These are phyloP conservation scores for Podocnemis expansa DNA, from an alignment of 2,113 vertebrate genomes.

Conservation along the genomic window DNA sequence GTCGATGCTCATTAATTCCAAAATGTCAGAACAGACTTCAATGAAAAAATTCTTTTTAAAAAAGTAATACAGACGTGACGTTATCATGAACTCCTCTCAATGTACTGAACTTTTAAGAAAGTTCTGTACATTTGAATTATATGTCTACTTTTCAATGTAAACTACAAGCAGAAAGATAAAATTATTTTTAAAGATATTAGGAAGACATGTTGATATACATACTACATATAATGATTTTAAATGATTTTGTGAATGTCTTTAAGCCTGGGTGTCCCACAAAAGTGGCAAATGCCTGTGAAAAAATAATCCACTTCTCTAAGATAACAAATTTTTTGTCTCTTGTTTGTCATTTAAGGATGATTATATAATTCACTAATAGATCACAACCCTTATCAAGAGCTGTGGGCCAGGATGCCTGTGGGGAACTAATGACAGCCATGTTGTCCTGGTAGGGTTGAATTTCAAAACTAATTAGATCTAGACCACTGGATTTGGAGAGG, in stretches of 20 bases:
- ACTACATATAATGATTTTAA: neutral
- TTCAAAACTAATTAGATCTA: conserved; percentile 51
- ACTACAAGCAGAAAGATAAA: neutral
- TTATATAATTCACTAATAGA: neutral
- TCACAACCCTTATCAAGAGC: conserved; percentile 50
- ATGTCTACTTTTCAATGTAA: neutral
- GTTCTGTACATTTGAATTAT: neutral
- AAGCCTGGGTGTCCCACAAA: neutral
- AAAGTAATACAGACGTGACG: neutral
- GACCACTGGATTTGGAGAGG: conserved; percentile 30
- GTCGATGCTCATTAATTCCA: neutral
- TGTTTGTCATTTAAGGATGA: neutral
- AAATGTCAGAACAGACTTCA: neutral
- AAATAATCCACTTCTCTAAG: neutral
- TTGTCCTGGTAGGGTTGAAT: conserved; percentile 42
- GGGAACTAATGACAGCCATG: neutral
- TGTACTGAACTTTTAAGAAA: neutral
- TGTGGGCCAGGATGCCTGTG: conserved; percentile 52
- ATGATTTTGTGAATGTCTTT: neutral
- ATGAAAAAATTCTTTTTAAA: neutral
- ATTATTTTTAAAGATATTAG: neutral
- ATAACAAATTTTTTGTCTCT: neutral
- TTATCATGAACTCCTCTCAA: neutral
- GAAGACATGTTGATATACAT: fast-evolving
- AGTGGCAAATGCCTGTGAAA: fast-evolving